Percentiles rank a stretch among this genome's conserved stretches.
Evolutionary conservation across 2,797 vertebrate genomes (phyloP).

Genomic region (Nannoperca australis): DNA sequence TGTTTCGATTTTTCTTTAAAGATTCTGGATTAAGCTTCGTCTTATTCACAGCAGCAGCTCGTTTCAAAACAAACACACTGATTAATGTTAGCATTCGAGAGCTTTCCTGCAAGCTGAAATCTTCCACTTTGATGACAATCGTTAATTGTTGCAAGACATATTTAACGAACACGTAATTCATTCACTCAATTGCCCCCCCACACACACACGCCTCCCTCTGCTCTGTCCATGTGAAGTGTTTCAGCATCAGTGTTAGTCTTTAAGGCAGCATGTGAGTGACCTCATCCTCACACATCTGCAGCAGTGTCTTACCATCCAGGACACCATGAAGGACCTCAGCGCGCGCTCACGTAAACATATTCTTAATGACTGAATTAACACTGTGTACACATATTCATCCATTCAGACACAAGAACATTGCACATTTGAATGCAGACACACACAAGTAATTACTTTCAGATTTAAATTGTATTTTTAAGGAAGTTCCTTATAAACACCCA

Average conservation of each 20-base stretch:
- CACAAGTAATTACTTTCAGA: conserved; percentile 25
- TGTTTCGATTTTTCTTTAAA: conserved; percentile 8
- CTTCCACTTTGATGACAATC: not conserved
- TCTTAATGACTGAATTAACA: conserved; percentile 9
- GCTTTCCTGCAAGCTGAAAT: conserved; percentile 15
- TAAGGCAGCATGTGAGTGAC: conserved; percentile 69
- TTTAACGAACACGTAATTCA: conserved; percentile 5
- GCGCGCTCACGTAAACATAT: conserved; percentile 11
- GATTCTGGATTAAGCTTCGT: not conserved
- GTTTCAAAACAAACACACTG: not conserved
- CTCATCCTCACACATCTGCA: conserved; percentile 73
- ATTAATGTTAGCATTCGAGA: not conserved
- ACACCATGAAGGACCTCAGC: conserved; percentile 28
- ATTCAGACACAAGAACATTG: not conserved
- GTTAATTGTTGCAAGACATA: conserved; percentile 1
- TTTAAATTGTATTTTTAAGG: not conserved
- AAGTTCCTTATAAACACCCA: conserved; percentile 1
- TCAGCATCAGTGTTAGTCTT: conserved; percentile 58
- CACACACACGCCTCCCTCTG: not conserved
- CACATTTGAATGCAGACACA: not conserved
- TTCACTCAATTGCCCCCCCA: not conserved
- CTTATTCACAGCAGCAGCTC: not conserved
- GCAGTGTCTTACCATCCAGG: conserved; percentile 47
- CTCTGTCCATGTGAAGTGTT: conserved; percentile 57
- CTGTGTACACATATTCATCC: not conserved